Evolutionary conservation across 2,888 invertebrate species (phyloP).

Genomic region (Harmothoe impar): DNA sequence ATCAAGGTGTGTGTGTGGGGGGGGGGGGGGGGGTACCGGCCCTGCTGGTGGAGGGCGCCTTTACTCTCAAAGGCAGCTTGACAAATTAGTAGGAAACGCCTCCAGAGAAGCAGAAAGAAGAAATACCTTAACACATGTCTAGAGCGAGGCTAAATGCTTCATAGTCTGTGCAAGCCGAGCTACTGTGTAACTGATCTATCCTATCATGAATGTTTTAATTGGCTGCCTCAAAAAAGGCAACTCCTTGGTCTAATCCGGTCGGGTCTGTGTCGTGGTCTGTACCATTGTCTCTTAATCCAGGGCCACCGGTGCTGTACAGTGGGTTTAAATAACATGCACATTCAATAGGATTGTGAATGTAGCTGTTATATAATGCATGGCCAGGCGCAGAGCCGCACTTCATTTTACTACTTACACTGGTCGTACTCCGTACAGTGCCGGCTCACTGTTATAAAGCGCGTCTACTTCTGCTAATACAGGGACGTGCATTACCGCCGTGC

Average conservation of each 20-base stretch:
- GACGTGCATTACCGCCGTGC: no score
- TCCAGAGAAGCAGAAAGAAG: not conserved
- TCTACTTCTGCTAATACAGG: no score
- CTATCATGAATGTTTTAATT: slow-evolving; percentile 22
- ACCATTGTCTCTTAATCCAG: not conserved
- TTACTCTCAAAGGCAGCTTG: not conserved
- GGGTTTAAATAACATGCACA: no score
- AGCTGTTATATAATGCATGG: no score
- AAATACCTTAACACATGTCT: not conserved
- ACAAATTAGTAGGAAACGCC: slow-evolving; percentile 35
- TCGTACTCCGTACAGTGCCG: no score
- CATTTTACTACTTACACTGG: no score
- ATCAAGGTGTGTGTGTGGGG: not conserved
- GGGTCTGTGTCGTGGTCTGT: not conserved
- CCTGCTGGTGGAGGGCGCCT: not conserved
- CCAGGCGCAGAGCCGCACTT: no score
- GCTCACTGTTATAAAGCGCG: no score
- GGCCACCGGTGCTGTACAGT: no score
- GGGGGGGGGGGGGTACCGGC: not conserved
- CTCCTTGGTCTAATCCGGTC: not conserved
- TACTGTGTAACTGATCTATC: slow-evolving; percentile 31
- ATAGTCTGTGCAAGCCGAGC: not conserved
- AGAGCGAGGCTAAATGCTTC: not conserved
- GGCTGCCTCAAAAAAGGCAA: not conserved
- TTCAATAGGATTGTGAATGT: no score